Evolutionary conservation across 2,888 invertebrate genomes (phyloP).

Genomic region (Phragmatobia fuliginosa): DNA sequence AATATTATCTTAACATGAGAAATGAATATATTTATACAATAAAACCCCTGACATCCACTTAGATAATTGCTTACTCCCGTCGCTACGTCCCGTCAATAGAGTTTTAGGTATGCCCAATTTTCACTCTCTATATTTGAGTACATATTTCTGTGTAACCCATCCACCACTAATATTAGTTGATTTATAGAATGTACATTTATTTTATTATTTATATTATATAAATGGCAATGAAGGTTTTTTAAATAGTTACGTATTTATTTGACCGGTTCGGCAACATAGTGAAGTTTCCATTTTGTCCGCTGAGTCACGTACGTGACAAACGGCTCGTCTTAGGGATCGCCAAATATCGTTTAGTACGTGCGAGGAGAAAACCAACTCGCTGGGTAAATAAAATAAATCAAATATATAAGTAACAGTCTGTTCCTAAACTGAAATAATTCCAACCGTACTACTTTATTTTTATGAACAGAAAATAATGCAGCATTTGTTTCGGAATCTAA

Average conservation of each 20-base stretch:
- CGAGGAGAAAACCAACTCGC: constrained; percentile 81
- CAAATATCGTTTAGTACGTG: constrained; percentile 87
- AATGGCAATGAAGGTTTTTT: constrained; percentile 64
- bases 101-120: too few relatives aligned
- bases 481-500: constrained; percentile 38
- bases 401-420: constrained; percentile 82
- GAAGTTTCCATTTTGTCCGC: constrained; percentile 82
- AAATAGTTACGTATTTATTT: constrained; percentile 81
- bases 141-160: too few relatives aligned
- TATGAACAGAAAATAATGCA: constrained; percentile 53
- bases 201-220: constrained; percentile 23
- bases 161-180: background rate
- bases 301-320: constrained; percentile 85
- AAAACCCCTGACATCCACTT: background rate
- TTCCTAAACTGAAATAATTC: constrained; percentile 72
- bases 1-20: too few relatives aligned
- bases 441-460: constrained; percentile 63
- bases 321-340: constrained; percentile 85
- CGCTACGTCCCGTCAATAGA: too few relatives aligned
- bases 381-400: constrained; percentile 86
- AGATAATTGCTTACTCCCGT: background rate
- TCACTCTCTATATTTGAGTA: too few relatives aligned
- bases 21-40: too few relatives aligned
- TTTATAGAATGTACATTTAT: background rate
- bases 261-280: constrained; percentile 78